A percentile compares a stretch with the other conserved stretches of the same genome.
These are phyloP conservation scores for Sinocyclocheilus anophthalmus DNA, from an alignment of 2,113 vertebrate species.

Conservation along the genomic window DNA sequence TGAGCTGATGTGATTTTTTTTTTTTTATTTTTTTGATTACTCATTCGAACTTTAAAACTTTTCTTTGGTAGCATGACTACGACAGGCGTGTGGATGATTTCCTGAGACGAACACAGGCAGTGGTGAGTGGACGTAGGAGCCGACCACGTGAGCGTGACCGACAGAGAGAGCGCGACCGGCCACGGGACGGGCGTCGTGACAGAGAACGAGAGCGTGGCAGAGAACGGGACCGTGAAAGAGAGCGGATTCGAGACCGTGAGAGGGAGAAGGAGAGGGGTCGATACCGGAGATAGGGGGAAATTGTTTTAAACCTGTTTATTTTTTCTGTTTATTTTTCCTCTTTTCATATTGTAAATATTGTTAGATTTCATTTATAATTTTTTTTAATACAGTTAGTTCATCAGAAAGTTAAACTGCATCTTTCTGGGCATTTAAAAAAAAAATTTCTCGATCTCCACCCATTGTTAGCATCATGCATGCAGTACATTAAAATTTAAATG, in stretches of 20 bases:
- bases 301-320: not conserved
- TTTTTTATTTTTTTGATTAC: no score
- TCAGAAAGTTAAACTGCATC: slow-evolving; percentile 20
- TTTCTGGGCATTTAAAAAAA: slow-evolving; percentile 35
- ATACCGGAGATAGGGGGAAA: slow-evolving; percentile 83
- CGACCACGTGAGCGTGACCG: slow-evolving; percentile 89
- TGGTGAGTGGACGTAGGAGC: slow-evolving; percentile 90
- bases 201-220: slow-evolving; percentile 80
- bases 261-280: slow-evolving; percentile 92
- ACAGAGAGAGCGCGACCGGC: slow-evolving; percentile 85
- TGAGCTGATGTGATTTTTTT: no score
- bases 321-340: no score
- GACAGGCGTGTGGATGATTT: slow-evolving; percentile 99
- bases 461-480: slow-evolving; percentile 55
- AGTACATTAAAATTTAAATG: slow-evolving; percentile 43
- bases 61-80: slow-evolving; percentile 87
- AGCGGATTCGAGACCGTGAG: slow-evolving; percentile 79
- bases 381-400: slow-evolving; percentile 25
- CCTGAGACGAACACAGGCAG: slow-evolving; percentile 93
- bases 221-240: slow-evolving; percentile 86
- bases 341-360: slow-evolving; percentile 24
- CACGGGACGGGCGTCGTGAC: slow-evolving; percentile 83
- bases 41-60: not conserved
- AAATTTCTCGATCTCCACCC: not conserved
- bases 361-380: no score